Percentiles rank a stretch among this genome's conserved stretches.
Conservation (phyloP, 2,797 vertebrate genomes). For the Arremon brunneinucha region DNA sequence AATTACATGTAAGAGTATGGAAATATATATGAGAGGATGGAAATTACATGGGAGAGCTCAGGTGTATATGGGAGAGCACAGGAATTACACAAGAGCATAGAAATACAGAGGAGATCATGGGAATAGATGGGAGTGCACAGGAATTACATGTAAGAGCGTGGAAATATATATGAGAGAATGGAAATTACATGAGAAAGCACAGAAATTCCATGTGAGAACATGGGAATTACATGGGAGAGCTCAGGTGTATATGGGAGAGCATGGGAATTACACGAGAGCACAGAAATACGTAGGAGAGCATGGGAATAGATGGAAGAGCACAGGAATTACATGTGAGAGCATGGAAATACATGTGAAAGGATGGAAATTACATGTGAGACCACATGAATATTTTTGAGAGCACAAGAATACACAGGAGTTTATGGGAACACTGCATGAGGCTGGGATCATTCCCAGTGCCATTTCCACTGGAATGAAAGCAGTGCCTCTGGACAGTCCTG, state of each 20-base stretch:
- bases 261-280: no score
- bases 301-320: rapidly evolving
- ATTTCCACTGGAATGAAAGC: not conserved
- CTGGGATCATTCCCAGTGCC: not conserved
- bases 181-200: not conserved
- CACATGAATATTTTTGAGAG: rapidly evolving
- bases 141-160: not conserved
- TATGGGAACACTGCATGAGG: rapidly evolving
- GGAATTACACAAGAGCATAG: not conserved
- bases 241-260: not conserved
- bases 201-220: not conserved
- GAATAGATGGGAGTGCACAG: not conserved
- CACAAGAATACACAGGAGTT: rapidly evolving
- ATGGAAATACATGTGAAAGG: rapidly evolving
- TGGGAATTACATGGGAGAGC: not conserved
- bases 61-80: no score
- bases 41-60: not conserved
- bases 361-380: rapidly evolving
- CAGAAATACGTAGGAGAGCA: not conserved
- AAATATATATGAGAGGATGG: no score
- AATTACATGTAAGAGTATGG: no score
- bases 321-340: rapidly evolving
- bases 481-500: not conserved
- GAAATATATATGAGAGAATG: not conserved
- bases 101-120: rapidly evolving